Evolutionary conservation across 2,113 vertebrate species (phyloP).

Genomic region (Hydropotes inermis): DNA sequence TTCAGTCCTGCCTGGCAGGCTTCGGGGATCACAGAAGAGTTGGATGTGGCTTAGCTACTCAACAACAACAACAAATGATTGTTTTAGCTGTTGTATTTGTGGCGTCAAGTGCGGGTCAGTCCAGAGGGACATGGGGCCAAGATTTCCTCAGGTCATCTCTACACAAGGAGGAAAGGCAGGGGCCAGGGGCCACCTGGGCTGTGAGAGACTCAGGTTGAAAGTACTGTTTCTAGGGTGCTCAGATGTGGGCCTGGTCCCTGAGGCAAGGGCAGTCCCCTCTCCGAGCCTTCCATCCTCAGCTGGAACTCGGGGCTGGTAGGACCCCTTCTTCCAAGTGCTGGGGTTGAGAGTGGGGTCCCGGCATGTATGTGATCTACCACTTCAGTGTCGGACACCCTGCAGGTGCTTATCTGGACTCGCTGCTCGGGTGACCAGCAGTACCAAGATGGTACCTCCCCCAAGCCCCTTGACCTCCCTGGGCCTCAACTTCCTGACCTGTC

Average conservation of each 20-base stretch:
- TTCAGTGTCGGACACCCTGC: too few species aligned
- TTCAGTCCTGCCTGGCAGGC: not conserved
- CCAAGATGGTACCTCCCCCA: not conserved
- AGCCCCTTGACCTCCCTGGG: not conserved
- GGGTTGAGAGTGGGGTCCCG: not conserved
- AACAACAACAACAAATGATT: not conserved
- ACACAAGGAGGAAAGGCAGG: not conserved
- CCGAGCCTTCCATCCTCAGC: rapidly evolving
- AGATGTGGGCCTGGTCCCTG: rapidly evolving
- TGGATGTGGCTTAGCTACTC: not conserved
- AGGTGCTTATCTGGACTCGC: not conserved
- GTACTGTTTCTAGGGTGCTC: not conserved
- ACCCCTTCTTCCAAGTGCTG: rapidly evolving
- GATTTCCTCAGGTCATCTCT: not conserved
- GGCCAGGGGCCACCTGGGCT: not conserved
- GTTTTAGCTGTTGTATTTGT: not conserved
- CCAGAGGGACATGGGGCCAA: not conserved
- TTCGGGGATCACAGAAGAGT: not conserved
- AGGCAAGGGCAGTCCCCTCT: not conserved
- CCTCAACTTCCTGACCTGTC: not conserved
- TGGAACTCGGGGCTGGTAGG: rapidly evolving
- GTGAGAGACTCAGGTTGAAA: not conserved
- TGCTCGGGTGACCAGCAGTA: not conserved
- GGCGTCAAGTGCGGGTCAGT: not conserved
- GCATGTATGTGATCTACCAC: rapidly evolving